Conservation (phyloP, 2,888 invertebrate genomes). For the Parnassius mnemosyne region DNA sequence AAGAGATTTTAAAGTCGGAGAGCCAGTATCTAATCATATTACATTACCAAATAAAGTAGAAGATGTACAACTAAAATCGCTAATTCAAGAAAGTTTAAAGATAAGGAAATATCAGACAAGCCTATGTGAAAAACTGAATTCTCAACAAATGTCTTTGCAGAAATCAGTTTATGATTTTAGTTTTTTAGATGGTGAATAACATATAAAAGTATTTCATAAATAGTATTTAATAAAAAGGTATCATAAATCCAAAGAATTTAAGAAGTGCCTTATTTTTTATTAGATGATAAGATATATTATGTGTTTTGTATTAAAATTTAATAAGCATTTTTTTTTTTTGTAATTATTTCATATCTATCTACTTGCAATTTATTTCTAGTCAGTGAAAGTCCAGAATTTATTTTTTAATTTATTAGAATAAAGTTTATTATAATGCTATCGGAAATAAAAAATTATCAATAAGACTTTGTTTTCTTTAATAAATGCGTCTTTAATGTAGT, state of each 20-base stretch:
- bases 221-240: too few relatives aligned
- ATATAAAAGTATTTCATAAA: conserved; percentile 24
- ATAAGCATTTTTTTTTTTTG: conserved; percentile 3
- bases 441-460: conserved; percentile 15
- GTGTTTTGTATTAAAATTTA: conserved; percentile 11
- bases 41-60: conserved; percentile 47
- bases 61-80: conserved; percentile 59
- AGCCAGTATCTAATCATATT: conserved; percentile 56
- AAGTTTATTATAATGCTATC: conserved; percentile 6
- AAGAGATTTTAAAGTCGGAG: conserved; percentile 71
- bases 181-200: conserved; percentile 56
- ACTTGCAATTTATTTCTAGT: conserved; percentile 18
- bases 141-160: conserved; percentile 56
- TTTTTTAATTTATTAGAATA: conserved; percentile 16
- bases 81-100: conserved; percentile 68
- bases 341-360: not conserved
- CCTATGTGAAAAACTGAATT: conserved; percentile 57
- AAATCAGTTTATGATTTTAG: conserved; percentile 61
- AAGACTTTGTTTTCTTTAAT: conserved; percentile 2
- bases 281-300: conserved; percentile 21
- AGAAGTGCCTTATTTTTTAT: conserved; percentile 19
- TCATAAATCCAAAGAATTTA: conserved; percentile 22
- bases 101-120: conserved; percentile 55
- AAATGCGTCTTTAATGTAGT: not conserved
- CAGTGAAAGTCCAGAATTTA: conserved; percentile 20